These are phyloP conservation scores for honey bee (Apis mellifera) DNA, from an alignment of 1,140 invertebrate genomes.

Conservation along the genomic window DNA sequence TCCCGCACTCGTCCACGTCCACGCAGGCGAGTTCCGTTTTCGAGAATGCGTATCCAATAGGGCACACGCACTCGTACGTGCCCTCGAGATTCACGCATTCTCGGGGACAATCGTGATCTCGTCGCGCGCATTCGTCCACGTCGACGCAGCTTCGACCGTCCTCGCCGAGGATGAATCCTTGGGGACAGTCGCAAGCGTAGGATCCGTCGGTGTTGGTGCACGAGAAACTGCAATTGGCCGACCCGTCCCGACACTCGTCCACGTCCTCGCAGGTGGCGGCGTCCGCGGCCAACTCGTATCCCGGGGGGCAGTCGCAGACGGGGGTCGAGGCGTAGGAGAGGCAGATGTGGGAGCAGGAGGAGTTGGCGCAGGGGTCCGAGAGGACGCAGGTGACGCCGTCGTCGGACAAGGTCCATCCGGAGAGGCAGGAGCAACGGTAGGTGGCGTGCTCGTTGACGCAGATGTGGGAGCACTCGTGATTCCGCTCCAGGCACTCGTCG, in stretches of 20 bases:
- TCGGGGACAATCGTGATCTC: slow-evolving; percentile 84
- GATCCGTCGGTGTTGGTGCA: slow-evolving; percentile 76
- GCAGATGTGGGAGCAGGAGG: slow-evolving; percentile 54
- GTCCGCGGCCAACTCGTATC: slow-evolving; percentile 69
- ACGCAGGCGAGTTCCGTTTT: slow-evolving; percentile 61
- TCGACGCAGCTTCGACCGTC: slow-evolving; percentile 73
- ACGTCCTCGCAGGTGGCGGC: slow-evolving; percentile 78
- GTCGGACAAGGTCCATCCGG: slow-evolving; percentile 79
- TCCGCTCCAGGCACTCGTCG: slow-evolving; percentile 89
- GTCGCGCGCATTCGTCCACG: slow-evolving; percentile 89
- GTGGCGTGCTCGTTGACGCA: slow-evolving; percentile 81
- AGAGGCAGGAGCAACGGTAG: slow-evolving; percentile 87
- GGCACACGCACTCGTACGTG: slow-evolving; percentile 88
- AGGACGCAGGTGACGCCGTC: slow-evolving; percentile 51
- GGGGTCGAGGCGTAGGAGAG: background rate
- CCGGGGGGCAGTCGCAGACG: slow-evolving; percentile 56
- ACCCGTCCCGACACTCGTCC: slow-evolving; percentile 75
- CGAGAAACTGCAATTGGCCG: slow-evolving; percentile 61
- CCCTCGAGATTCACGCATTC: slow-evolving; percentile 87
- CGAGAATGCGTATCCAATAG: slow-evolving; percentile 86
- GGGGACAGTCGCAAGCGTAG: slow-evolving; percentile 80
- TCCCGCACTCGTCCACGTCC: slow-evolving; percentile 81
- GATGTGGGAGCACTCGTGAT: slow-evolving; percentile 82
- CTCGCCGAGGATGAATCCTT: slow-evolving; percentile 72
- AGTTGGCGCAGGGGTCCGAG: slow-evolving; percentile 44